A percentile compares a stretch with the other conserved stretches of the same genome.
These are phyloP conservation scores for Pungitius pungitius DNA, from an alignment of 2,113 vertebrate species.

Conservation along the genomic window DNA sequence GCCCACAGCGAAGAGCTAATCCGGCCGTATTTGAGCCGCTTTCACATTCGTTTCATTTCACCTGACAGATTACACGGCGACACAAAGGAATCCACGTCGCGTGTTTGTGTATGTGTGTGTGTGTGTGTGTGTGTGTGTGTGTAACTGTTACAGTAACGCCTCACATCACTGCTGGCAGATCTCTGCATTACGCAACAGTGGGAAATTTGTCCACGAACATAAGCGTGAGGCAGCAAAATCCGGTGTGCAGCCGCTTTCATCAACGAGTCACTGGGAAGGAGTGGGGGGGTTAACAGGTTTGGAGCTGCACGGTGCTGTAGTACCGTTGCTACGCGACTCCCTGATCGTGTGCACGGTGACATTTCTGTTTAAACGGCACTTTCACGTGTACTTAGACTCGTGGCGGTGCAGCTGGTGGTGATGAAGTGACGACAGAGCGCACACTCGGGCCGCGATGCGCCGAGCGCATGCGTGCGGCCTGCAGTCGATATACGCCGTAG, in stretches of 20 bases:
- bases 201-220: slow-evolving; percentile 42
- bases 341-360: slow-evolving; percentile 7
- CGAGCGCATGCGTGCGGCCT: slow-evolving; percentile 7
- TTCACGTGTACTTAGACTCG: slow-evolving; percentile 15
- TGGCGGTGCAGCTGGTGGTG: slow-evolving; percentile 10
- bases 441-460: slow-evolving; percentile 19
- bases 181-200: slow-evolving; percentile 55
- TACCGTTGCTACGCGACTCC: neutral
- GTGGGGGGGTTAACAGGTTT: slow-evolving; percentile 14
- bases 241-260: slow-evolving; percentile 37
- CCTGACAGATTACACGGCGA: slow-evolving; percentile 57
- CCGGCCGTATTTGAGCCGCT: slow-evolving; percentile 58
- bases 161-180: slow-evolving; percentile 37
- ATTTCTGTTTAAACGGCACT: slow-evolving; percentile 20
- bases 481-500: slow-evolving; percentile 8
- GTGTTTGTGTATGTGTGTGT: too few species aligned
- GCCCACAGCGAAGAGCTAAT: slow-evolving; percentile 59
- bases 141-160: slow-evolving; percentile 49
- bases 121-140: neutral
- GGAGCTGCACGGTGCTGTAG: slow-evolving; percentile 15
- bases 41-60: slow-evolving; percentile 56
- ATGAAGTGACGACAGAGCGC: slow-evolving; percentile 23
- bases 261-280: slow-evolving; percentile 45
- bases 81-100: slow-evolving; percentile 9
- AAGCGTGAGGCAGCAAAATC: slow-evolving; percentile 56